Evolutionary conservation across 2,888 invertebrate species (phyloP).

Genomic region (Chromoteleia sp.): DNA sequence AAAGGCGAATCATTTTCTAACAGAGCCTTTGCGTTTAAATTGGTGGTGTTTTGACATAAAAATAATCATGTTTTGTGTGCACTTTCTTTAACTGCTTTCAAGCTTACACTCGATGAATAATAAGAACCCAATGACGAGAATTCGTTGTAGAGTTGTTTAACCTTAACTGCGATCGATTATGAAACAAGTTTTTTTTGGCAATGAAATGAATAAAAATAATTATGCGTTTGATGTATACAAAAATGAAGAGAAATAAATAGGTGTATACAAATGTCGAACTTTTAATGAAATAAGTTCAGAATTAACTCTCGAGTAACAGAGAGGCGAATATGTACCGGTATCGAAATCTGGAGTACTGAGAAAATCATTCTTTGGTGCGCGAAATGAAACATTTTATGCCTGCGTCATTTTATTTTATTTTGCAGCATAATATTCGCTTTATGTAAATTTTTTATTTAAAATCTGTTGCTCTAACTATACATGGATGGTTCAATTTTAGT

Average conservation of each 20-base stretch:
- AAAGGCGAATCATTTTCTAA: conserved; percentile 29
- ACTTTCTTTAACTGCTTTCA: conserved; percentile 3
- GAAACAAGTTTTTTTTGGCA: too few relatives aligned
- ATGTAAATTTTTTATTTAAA: not conserved
- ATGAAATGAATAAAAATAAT: too few relatives aligned
- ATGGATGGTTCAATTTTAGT: too few relatives aligned
- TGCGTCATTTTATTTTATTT: not conserved
- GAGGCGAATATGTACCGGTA: not conserved
- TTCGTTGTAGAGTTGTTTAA: not conserved
- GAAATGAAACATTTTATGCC: not conserved
- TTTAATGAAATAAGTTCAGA: not conserved
- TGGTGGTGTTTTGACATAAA: conserved; percentile 27
- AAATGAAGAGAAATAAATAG: too few relatives aligned
- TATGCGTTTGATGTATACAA: too few relatives aligned
- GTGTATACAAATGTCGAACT: not conserved
- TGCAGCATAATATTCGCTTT: not conserved
- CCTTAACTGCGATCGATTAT: not conserved
- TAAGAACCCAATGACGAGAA: not conserved
- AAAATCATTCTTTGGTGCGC: not conserved
- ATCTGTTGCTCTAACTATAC: not conserved
- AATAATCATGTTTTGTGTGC: not conserved
- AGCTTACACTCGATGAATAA: conserved; percentile 8
- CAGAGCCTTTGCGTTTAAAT: conserved; percentile 19
- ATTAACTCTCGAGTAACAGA: not conserved
- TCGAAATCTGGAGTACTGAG: not conserved